Conservation (phyloP, 2,888 invertebrate species). For the Drosophila neotestacea region DNA sequence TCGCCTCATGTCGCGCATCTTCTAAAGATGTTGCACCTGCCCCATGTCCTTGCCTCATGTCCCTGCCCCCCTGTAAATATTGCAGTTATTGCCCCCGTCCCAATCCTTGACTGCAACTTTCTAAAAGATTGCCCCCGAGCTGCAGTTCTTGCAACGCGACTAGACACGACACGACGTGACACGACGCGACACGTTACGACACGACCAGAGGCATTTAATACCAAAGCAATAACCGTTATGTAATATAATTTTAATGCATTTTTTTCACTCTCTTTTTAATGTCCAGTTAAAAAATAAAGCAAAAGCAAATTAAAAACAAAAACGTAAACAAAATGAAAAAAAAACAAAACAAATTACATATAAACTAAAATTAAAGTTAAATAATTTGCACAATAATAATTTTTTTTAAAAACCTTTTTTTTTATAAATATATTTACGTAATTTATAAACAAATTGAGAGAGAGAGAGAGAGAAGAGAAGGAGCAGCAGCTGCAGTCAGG, state of each 20-base stretch:
- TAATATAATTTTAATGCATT: conserved; percentile 76
- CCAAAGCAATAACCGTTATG: conserved; percentile 84
- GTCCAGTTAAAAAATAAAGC: conserved; percentile 33
- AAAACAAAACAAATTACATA: conserved; percentile 22
- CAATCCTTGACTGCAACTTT: conserved; percentile 48
- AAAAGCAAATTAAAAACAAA: conserved; percentile 12
- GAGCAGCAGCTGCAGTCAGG: conserved; percentile 22
- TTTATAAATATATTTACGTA: conserved; percentile 36
- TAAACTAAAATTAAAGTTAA: conserved; percentile 25
- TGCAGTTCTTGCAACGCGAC: conserved; percentile 40
- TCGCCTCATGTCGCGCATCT: conserved; percentile 85
- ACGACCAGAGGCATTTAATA: conserved; percentile 84
- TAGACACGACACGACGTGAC: conserved; percentile 24
- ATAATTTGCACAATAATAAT: conserved; percentile 28
- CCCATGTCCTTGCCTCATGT: neutral
- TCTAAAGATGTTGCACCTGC: conserved; percentile 75
- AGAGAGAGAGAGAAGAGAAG: conserved; percentile 12
- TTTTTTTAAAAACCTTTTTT: conserved; percentile 30
- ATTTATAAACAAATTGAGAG: conserved; percentile 27
- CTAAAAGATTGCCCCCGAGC: conserved; percentile 49
- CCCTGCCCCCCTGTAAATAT: conserved; percentile 35
- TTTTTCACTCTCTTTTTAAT: conserved; percentile 37
- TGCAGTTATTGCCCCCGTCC: conserved; percentile 24
- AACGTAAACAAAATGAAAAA: conserved; percentile 4
- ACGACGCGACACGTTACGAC: conserved; percentile 14